Evolutionary conservation across 2,888 invertebrate genomes (phyloP).

Genomic region (Chirona hameri): DNA sequence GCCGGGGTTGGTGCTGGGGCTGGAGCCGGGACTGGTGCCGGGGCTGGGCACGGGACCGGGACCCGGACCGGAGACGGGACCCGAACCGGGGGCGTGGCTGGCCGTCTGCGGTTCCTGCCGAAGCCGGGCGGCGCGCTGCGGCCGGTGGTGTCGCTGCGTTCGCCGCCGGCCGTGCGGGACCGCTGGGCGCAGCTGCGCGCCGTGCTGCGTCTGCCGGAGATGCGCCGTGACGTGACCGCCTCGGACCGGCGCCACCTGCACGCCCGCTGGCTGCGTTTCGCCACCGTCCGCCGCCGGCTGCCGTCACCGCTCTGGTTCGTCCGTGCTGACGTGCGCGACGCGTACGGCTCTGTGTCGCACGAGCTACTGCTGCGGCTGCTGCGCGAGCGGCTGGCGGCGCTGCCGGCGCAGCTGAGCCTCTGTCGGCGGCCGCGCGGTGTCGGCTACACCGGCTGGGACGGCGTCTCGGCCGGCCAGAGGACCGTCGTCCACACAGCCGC

Average conservation of each 20-base stretch:
- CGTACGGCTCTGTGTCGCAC: conserved; percentile 32
- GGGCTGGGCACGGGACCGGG: too few relatives aligned
- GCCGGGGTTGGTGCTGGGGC: not conserved
- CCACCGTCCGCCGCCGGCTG: not conserved
- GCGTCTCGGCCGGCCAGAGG: not conserved
- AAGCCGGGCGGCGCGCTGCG: not conserved
- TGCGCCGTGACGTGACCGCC: not conserved
- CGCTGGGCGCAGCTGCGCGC: conserved; percentile 7
- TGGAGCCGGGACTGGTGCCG: not conserved
- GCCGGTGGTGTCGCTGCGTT: not conserved
- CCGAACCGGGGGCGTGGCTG: not conserved
- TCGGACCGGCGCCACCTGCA: not conserved
- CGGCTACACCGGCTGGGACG: not conserved
- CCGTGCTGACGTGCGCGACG: conserved; percentile 28
- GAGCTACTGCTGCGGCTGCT: conserved; percentile 13
- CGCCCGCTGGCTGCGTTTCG: not conserved
- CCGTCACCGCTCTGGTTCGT: conserved; percentile 29
- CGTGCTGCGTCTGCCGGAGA: not conserved
- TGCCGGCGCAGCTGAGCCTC: not conserved
- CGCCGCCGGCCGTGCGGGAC: not conserved
- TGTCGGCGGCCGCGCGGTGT: not conserved
- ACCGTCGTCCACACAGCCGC: not conserved
- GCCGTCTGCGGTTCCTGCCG: not conserved
- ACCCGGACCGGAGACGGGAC: not conserved
- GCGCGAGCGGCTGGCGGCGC: not conserved